Conservation (phyloP, 2,888 invertebrate species). For the Amiota minor region DNA sequence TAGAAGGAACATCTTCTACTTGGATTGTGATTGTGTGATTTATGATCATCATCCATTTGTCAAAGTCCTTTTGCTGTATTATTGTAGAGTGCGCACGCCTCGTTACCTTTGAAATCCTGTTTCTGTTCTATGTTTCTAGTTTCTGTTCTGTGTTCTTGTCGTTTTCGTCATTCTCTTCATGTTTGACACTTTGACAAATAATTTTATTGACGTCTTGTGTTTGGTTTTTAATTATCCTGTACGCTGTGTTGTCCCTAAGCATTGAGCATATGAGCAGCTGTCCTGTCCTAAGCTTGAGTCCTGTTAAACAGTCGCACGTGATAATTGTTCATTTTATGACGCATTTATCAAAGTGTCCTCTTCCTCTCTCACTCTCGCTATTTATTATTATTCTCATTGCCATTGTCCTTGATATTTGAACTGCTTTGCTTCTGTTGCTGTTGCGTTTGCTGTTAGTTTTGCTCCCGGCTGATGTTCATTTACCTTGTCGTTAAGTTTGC, state of each 20-base stretch:
- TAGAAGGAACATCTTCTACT: constrained; percentile 38
- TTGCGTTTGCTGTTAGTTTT: constrained; percentile 31
- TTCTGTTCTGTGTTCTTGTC: constrained; percentile 27
- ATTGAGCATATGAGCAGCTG: constrained; percentile 28
- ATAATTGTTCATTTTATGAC: constrained; percentile 67
- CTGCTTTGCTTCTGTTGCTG: constrained; percentile 16
- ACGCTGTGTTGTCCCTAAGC: constrained; percentile 2
- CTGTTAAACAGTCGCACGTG: constrained; percentile 55
- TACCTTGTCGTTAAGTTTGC: not conserved
- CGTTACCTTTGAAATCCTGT: not conserved
- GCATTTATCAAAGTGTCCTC: constrained; percentile 61
- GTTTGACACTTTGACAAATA: constrained; percentile 67
- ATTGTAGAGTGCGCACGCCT: constrained; percentile 41
- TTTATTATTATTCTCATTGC: constrained; percentile 10
- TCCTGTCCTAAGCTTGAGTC: constrained; percentile 26
- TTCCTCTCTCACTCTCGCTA: constrained; percentile 6
- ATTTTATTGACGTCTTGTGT: constrained; percentile 66
- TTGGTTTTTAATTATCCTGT: constrained; percentile 65
- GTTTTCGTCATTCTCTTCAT: constrained; percentile 32
- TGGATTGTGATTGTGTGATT: constrained; percentile 55
- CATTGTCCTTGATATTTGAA: constrained; percentile 37
- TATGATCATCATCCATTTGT: constrained; percentile 62
- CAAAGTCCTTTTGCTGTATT: constrained; percentile 47
- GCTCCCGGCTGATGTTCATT: constrained; percentile 43
- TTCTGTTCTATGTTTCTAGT: too few species aligned